These are phyloP conservation scores for Pogonophryne albipinna DNA, from an alignment of 2,797 vertebrate species.

Conservation along the genomic window DNA sequence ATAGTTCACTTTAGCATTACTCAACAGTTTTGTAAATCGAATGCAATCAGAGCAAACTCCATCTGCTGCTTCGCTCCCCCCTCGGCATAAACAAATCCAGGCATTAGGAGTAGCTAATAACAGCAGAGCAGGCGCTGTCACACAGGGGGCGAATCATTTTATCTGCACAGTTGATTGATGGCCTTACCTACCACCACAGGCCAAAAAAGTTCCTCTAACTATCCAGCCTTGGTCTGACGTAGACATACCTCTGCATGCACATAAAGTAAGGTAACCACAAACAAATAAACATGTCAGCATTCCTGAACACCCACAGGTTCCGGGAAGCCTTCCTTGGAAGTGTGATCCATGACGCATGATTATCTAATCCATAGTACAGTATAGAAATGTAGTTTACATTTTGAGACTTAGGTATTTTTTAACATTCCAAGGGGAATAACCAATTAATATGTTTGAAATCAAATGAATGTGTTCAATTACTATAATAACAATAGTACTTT, in stretches of 20 bases:
- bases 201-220: constrained; percentile 35
- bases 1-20: constrained; percentile 55
- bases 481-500: too few species aligned
- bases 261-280: constrained; percentile 17
- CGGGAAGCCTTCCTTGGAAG: constrained; percentile 23
- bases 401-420: background rate
- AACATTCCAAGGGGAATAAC: too few species aligned
- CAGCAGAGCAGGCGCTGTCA: constrained; percentile 27
- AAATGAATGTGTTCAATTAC: too few species aligned
- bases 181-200: constrained; percentile 51
- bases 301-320: constrained; percentile 20
- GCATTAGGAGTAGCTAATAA: constrained; percentile 65
- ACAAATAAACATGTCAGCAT: constrained; percentile 34
- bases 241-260: constrained; percentile 41
- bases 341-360: constrained; percentile 3
- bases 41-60: constrained; percentile 61
- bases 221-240: constrained; percentile 22
- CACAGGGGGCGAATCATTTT: constrained; percentile 64
- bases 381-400: background rate
- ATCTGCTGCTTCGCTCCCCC: constrained; percentile 37
- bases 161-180: constrained; percentile 57
- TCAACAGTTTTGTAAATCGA: constrained; percentile 63
- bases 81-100: constrained; percentile 72
- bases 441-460: too few species aligned
- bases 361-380: constrained; percentile 15